Evolutionary conservation across 23 tunicate genomes (phyloP), one percentile per base, ranked within the genome.

Genomic region (Trididemnum miniatum): DNA sequence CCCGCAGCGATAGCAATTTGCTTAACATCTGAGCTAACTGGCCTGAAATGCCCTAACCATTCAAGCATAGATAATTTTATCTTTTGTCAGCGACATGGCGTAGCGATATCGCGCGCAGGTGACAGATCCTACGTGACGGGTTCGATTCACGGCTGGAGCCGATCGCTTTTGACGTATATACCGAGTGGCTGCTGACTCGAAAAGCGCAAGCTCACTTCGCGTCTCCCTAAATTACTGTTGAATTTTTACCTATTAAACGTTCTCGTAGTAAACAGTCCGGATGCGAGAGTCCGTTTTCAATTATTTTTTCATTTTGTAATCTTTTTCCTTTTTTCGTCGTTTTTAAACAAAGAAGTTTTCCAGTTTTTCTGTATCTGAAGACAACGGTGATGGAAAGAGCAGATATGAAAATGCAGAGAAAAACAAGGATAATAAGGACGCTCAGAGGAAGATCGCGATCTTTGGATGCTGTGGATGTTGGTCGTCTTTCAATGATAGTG

Each of bases 281-380:
- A 38, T 5, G 75, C 9, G 37, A 32, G 75, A 25, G 20, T 62
- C 67, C 67, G 67, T 62, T 44, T 9, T 7, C 12, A 15, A 44
- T 9, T n/a, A n/a, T n/a, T n/a, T 49, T 12, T 62, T 25, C 67
- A 62, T 25, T 5, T 20, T 62, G 27, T 62, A 4, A 4, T 26
- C 26, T 62, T 4, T 25, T 62, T 26, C 26, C 22, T 62, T 26
- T 62, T 25, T 66, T 28, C 12, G 59, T 34, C 4, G 76, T 63
- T 34, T 24, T 63, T 38, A 72, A 51, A 64, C 91, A 87, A 0
- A 87, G 69, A 20, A 87, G 37, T 25, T 87, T 80, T 25, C 91
- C 91, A 30, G 91, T 87, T 22, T 34, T 81, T 59, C 67, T 44
- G 76, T 72, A 87, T 1, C 86, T 34, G 40, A 72, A 24, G 24